A percentile compares a stretch with the other conserved stretches of the same genome.
Conservation (phyloP, 2,888 invertebrate genomes). For the Hesperia comma region DNA sequence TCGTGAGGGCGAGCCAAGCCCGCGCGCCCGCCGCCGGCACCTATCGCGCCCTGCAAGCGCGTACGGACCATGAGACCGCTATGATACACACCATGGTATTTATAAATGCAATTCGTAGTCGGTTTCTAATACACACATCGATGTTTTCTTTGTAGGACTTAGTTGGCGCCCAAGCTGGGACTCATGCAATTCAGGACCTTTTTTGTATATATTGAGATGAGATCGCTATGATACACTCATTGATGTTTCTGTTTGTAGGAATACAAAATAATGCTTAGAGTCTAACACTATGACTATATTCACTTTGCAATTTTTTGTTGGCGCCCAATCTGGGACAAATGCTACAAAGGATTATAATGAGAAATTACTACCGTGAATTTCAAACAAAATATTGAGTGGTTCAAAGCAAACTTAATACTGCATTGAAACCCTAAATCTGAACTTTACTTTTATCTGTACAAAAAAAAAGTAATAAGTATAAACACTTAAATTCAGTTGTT, state of each 20-base stretch:
- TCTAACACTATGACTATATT: no score
- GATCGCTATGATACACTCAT: background rate
- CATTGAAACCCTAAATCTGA: no score
- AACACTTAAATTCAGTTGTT: no score
- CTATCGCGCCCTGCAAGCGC: conserved; percentile 42
- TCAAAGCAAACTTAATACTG: no score
- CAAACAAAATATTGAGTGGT: no score
- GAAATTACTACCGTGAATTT: no score
- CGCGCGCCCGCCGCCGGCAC: conserved; percentile 28
- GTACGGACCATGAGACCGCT: conserved; percentile 46
- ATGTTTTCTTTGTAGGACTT: background rate
- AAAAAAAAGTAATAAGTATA: no score
- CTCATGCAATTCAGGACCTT: background rate
- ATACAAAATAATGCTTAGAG: no score
- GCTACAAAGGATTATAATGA: no score
- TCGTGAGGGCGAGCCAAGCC: conserved; percentile 86
- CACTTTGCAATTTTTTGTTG: background rate
- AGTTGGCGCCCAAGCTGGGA: background rate
- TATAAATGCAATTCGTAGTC: no score
- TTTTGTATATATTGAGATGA: background rate
- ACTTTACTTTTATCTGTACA: no score
- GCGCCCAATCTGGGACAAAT: background rate
- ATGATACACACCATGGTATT: background rate
- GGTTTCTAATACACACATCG: background rate
- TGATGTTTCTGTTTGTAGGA: no score